Evolutionary conservation across 2,888 invertebrate species (phyloP), one percentile per base, ranked within the genome.

Genomic region (Cheilosia pagana): DNA sequence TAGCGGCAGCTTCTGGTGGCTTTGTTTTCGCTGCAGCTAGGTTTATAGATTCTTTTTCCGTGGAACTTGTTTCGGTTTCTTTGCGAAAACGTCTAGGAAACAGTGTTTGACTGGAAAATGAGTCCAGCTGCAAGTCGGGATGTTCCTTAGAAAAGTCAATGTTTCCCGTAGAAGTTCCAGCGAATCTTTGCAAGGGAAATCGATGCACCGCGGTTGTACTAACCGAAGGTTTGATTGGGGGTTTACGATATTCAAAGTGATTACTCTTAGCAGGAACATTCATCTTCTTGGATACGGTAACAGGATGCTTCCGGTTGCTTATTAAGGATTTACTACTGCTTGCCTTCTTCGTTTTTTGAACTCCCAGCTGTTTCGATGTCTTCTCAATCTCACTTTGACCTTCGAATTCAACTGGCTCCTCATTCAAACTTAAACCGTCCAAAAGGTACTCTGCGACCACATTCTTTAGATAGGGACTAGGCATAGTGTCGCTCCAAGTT

Each of bases 121-220:
- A 28, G 8, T 74, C 78, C 12, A 78, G n/a, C 41, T 63, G 68
- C 2, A 83, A 10, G 21, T 62, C 16, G 1, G 82, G 78, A 16
- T 83, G 82, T 8, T 78, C 72, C 28, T 62, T 28, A 1, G 62
- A 55, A 39, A 83, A 83, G n/a, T 78, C 72, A 10, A 74, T 52
- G 2, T 5, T 59, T 16, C n/a, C 35, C 1, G 19, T 50, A 2
- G 21, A n/a, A 1, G 23, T 50, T 35, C 50, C 82, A 12, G 57
- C 25, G 14, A 83, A 83, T 63, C 82, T 62, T 52, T 83, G 78
- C 10, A 72, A 43, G 0, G 77, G 67, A 50, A 72, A 35, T 21
- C 55, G 60, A 8, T 41, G 28, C 3, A n/a, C 23, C 6, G 50
- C 12, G 14, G 23, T 21, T 6, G 50, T 6, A n/a, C 39, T 75